Percentiles rank a stretch among this genome's conserved stretches.
Conservation (phyloP, 2,797 vertebrate genomes). For the Amazona ochrocephala region DNA sequence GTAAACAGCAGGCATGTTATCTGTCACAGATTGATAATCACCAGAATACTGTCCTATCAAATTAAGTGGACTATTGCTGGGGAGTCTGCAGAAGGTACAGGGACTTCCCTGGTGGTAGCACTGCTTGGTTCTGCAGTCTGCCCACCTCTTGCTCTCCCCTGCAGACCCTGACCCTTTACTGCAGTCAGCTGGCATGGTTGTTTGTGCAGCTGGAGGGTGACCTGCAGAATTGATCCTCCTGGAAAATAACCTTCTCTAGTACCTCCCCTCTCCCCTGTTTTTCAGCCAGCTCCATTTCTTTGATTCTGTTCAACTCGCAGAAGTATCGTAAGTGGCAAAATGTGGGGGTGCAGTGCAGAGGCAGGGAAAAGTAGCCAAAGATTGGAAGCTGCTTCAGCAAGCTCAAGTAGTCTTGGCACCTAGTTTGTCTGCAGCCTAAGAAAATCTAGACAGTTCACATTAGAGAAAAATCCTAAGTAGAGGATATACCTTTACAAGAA, state of each 20-base stretch:
- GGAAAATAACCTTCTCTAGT: background rate
- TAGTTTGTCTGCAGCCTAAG: background rate
- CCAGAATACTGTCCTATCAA: background rate
- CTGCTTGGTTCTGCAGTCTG: background rate
- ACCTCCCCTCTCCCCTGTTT: background rate
- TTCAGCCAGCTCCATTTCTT: background rate
- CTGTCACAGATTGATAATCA: background rate
- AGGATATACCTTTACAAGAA: background rate
- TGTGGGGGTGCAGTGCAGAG: background rate
- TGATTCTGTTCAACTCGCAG: background rate
- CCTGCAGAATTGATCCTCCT: background rate
- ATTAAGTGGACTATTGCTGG: background rate
- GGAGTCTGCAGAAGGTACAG: background rate
- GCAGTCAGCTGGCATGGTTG: background rate
- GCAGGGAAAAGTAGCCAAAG: background rate
- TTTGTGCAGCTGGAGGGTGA: slow-evolving; percentile 8
- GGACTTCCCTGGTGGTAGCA: background rate
- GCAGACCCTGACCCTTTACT: background rate
- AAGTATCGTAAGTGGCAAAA: background rate
- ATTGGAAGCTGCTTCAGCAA: background rate
- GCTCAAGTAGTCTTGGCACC: background rate
- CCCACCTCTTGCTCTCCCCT: background rate
- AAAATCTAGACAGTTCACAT: background rate
- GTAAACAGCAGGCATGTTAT: background rate
- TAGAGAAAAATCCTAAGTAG: background rate